Evolutionary conservation across 2,113 vertebrate genomes (phyloP).

Genomic region (Takifugu flavidus): DNA sequence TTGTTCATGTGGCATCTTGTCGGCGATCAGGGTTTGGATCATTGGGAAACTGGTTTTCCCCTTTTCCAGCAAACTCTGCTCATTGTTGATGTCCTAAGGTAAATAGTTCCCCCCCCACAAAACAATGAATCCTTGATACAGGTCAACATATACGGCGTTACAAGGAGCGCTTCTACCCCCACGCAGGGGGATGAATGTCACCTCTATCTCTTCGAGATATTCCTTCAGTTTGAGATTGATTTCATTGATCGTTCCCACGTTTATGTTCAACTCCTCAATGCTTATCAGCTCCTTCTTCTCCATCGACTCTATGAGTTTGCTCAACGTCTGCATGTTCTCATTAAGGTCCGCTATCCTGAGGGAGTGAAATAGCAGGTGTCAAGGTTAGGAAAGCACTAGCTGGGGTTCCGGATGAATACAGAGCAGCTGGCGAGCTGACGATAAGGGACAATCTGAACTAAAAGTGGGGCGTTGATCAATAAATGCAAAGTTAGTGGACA

Average conservation of each 20-base stretch:
- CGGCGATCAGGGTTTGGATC: constrained; percentile 75
- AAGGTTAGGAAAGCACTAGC: background rate
- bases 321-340: constrained; percentile 65
- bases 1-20: constrained; percentile 84
- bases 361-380: background rate
- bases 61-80: constrained; percentile 81
- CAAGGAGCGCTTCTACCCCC: background rate
- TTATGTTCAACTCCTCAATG: constrained; percentile 80
- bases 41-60: constrained; percentile 81
- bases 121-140: background rate
- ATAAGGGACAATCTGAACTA: background rate
- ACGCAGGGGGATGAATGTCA: constrained; percentile 38
- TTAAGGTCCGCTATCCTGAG: constrained; percentile 79
- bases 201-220: constrained; percentile 80
- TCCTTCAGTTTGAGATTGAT: constrained; percentile 76
- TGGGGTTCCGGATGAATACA: no score
- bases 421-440: background rate
- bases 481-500: background rate
- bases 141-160: background rate
- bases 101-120: background rate
- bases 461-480: background rate
- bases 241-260: constrained; percentile 75
- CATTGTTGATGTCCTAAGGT: constrained; percentile 83
- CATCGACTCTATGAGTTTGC: constrained; percentile 79
- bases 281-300: constrained; percentile 77